These are phyloP conservation scores for Triplophysa dalaica DNA, from an alignment of 2,113 vertebrate species.

Conservation along the genomic window DNA sequence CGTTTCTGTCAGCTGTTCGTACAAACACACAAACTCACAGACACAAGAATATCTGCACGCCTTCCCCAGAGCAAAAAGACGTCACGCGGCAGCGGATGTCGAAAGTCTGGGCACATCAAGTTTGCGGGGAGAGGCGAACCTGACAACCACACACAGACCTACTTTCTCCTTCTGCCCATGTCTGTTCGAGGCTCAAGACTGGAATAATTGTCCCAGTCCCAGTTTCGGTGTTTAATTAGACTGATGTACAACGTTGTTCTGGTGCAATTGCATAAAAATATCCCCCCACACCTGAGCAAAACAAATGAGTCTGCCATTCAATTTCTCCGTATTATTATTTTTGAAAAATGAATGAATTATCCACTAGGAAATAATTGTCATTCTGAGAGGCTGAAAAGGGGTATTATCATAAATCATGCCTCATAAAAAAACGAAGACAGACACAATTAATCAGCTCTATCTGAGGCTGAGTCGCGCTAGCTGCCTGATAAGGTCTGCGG, in stretches of 20 bases:
- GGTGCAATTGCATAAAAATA: slow-evolving; percentile 61
- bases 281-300: slow-evolving; percentile 67
- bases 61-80: slow-evolving; percentile 57
- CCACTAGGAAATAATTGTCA: slow-evolving; percentile 65
- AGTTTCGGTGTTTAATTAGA: slow-evolving; percentile 50
- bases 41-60: slow-evolving; percentile 55
- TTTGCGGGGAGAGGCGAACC: slow-evolving; percentile 46
- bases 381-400: slow-evolving; percentile 56
- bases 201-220: slow-evolving; percentile 53
- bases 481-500: slow-evolving; percentile 57
- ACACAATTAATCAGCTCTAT: slow-evolving; percentile 55
- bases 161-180: slow-evolving; percentile 41
- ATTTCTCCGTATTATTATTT: slow-evolving; percentile 76
- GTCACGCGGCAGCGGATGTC: slow-evolving; percentile 52
- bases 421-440: slow-evolving; percentile 51
- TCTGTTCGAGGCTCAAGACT: slow-evolving; percentile 36
- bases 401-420: slow-evolving; percentile 60
- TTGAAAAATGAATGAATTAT: slow-evolving; percentile 74
- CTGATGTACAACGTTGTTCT: slow-evolving; percentile 56
- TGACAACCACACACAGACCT: slow-evolving; percentile 56
- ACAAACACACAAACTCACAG: slow-evolving; percentile 51
- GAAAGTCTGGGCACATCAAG: slow-evolving; percentile 52
- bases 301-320: slow-evolving; percentile 72
- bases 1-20: slow-evolving; percentile 68
- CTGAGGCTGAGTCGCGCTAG: slow-evolving; percentile 46